phyloP scores from a whole-genome alignment of 2,113 vertebrate species.

The Coptodon rendalli region DNA sequence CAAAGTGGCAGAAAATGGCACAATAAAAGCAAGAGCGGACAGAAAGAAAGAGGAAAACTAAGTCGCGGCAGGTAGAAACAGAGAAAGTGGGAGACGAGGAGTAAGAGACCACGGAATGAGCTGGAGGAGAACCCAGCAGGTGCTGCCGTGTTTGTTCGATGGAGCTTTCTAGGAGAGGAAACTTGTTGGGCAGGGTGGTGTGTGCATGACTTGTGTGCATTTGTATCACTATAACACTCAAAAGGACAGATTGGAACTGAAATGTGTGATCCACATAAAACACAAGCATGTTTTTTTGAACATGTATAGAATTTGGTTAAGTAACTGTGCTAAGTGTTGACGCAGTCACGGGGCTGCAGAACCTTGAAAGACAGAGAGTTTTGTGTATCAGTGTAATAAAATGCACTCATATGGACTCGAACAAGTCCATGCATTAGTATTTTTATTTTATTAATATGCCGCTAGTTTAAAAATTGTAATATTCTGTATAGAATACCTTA shows the following conservation, averaged over 20 bases:
- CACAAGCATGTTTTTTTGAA: neutral
- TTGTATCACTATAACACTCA: neutral
- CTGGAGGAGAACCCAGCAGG: conserved; percentile 18
- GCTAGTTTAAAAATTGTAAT: neutral
- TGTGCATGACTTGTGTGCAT: neutral
- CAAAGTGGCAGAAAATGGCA: conserved; percentile 82
- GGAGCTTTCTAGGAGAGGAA: conserved; percentile 23
- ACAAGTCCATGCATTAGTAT: neutral
- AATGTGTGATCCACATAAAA: neutral
- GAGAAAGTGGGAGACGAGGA: conserved; percentile 37
- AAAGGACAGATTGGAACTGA: neutral
- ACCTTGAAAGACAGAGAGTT: neutral
- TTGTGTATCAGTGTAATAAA: neutral
- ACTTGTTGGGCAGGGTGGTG: neutral
- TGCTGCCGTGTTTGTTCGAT: conserved; percentile 26
- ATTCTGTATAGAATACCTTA: neutral
- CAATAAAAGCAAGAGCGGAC: conserved; percentile 65
- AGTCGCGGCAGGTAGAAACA: conserved; percentile 46
- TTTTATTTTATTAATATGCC: neutral
- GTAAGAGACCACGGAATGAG: conserved; percentile 11
- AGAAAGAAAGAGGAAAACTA: conserved; percentile 56
- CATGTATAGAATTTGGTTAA: neutral
- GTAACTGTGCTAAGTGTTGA: neutral
- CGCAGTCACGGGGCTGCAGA: neutral
- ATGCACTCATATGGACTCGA: neutral